These are phyloP conservation scores for Lithobates pipiens DNA, from an alignment of 2,797 vertebrate genomes.

Conservation along the genomic window DNA sequence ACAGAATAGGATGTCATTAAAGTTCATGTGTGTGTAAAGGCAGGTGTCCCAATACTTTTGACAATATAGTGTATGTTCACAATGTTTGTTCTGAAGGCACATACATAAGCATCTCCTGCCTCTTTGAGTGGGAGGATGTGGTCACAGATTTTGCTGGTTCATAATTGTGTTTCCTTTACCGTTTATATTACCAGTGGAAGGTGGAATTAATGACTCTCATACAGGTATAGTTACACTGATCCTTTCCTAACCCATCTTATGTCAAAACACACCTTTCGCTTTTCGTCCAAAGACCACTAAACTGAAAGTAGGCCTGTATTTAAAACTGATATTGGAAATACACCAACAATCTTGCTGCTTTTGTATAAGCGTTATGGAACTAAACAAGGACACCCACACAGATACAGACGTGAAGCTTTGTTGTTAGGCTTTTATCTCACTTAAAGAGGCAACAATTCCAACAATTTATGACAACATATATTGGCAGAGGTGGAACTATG, in stretches of 20 bases:
- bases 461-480: too few species aligned
- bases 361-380: neutral
- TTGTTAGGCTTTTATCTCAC: neutral
- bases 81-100: neutral
- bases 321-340: neutral
- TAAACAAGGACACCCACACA: neutral
- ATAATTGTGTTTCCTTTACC: conserved; percentile 43
- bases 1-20: too few species aligned
- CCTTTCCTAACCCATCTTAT: neutral
- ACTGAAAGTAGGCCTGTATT: neutral
- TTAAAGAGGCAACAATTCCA: neutral
- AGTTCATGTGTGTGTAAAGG: too few species aligned
- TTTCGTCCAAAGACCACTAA: neutral
- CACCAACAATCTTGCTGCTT: neutral
- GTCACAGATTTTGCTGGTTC: conserved; percentile 47
- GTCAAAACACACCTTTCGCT: neutral
- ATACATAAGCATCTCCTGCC: neutral
- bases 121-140: conserved; percentile 43
- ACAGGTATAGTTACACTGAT: neutral
- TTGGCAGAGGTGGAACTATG: too few species aligned
- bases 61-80: neutral
- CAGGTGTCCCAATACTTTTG: too few species aligned
- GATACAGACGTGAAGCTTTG: neutral
- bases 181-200: conserved; percentile 37
- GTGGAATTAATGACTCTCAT: conserved; percentile 22